Base-by-base conservation (phyloP, 2,888 invertebrate species). In the Drosophila pegasa region DNA sequence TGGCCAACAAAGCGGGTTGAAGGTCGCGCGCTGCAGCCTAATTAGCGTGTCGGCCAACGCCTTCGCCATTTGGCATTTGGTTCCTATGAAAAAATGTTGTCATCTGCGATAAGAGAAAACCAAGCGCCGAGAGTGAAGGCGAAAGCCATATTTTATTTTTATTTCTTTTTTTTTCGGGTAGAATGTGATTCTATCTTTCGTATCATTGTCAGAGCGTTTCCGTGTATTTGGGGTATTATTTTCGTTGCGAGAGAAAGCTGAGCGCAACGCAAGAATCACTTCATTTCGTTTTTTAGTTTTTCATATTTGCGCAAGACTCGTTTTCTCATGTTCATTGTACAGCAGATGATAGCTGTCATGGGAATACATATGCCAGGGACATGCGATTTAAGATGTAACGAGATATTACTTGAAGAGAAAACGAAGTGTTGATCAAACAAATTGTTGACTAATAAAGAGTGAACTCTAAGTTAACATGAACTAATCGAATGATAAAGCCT, bases 41-140 rank as follows among this genome's bases (percentile, higher is more conserved):
- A 59, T 63, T 66, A 59, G 52, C 61, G 29, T 54, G 16, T 38
- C 10, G 50, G 35, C 29, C 14, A 63, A 66, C 65, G 62, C 56
- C 68, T 52, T 52, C 52, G 62, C 55, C 29, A 35, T 41, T 41
- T 62, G 31, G 29, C 20, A 31, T 56, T 56, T 38, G n/a, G 10
- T 29, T 50, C 16, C 38, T 38, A 43, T 56, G 47, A 33, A 52
- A 55, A 56, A 57, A 55, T 63, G 56, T 62, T 67, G 74, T 75
- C 75, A 75, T 75, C 63, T 35, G 63, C 59, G 75, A 75, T 75
- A 75, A 75, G 71, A 55, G 59, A 57, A 66, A 51, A 74, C 47
- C 40, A 40, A 59, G 31, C 45, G 35, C 40, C n/a, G 18, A 41
- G 27, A 48, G 29, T 62, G 61, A 70, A 74, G 74, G 65, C 61